A percentile compares a stretch with the other conserved stretches of the same genome.
phyloP scores from a whole-genome alignment of 2,888 invertebrate species.

The Apeira syringaria region DNA sequence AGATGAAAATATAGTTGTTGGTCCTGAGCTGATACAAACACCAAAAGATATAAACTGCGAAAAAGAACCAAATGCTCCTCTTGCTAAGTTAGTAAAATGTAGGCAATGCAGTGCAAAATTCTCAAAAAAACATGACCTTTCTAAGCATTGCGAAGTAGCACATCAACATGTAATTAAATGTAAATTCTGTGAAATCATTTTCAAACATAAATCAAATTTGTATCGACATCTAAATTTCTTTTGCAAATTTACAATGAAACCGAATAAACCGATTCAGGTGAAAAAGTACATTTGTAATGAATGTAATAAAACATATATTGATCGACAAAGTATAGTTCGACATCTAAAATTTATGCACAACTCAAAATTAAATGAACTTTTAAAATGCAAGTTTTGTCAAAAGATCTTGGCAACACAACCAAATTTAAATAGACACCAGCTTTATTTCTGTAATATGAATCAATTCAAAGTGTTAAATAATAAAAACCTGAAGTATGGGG shows the following conservation, averaged over 20 bases:
- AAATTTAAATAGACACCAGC: slow-evolving; percentile 40
- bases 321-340: background rate
- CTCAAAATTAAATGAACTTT: background rate
- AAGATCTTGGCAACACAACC: slow-evolving; percentile 40
- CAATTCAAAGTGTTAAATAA: background rate
- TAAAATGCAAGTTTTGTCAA: background rate
- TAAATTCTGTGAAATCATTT: slow-evolving; percentile 27
- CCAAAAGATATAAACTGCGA: too few relatives aligned
- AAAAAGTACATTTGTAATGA: background rate
- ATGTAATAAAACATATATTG: background rate
- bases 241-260: background rate
- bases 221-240: background rate
- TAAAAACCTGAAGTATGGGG: slow-evolving; percentile 27
- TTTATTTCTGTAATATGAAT: background rate
- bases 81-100: background rate
- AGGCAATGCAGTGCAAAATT: background rate
- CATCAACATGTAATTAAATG: slow-evolving; percentile 38
- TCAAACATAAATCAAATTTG: background rate
- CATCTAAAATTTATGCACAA: background rate
- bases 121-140: background rate
- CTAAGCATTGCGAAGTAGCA: slow-evolving; percentile 25
- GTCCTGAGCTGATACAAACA: background rate
- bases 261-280: background rate
- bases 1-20: background rate
- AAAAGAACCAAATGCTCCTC: too few relatives aligned